phyloP scores from a whole-genome alignment of 2,888 invertebrate genomes.

The Syrista parreyssii region DNA sequence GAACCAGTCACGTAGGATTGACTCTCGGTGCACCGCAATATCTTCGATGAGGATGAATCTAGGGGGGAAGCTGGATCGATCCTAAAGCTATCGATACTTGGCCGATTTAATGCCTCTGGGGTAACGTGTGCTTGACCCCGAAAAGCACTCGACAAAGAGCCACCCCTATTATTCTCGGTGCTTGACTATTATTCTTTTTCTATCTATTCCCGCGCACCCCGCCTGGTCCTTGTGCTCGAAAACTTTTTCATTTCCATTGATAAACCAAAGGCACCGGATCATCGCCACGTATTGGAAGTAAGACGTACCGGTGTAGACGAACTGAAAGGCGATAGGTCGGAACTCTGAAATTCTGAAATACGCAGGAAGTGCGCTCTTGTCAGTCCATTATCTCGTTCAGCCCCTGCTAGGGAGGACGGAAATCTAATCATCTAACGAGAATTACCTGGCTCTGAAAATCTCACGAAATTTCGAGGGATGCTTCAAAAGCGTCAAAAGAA shows the following conservation, averaged over 20 bases:
- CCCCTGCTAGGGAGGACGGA: background rate
- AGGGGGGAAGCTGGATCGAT: constrained; percentile 36
- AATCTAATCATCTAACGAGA: background rate
- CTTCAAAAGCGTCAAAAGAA: background rate
- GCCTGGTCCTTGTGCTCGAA: background rate
- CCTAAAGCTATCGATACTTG: constrained; percentile 42
- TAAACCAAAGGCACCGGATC: background rate
- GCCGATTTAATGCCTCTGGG: constrained; percentile 45
- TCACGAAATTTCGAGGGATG: background rate
- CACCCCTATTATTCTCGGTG: background rate
- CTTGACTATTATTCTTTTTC: background rate
- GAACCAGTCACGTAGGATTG: background rate
- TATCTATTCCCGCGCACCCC: background rate
- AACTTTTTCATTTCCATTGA: background rate
- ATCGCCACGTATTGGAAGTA: background rate
- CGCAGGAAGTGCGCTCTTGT: background rate
- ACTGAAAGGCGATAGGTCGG: constrained; percentile 15
- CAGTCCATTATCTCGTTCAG: background rate
- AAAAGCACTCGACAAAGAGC: constrained; percentile 31
- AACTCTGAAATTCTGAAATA: constrained; percentile 30
- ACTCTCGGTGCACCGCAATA: background rate
- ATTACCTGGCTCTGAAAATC: background rate
- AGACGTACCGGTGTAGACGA: background rate
- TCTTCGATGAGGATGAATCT: background rate
- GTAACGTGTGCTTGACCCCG: constrained; percentile 42